These are phyloP conservation scores for Atlantisia rogersi DNA, from an alignment of 2,113 vertebrate species.

Conservation along the genomic window DNA sequence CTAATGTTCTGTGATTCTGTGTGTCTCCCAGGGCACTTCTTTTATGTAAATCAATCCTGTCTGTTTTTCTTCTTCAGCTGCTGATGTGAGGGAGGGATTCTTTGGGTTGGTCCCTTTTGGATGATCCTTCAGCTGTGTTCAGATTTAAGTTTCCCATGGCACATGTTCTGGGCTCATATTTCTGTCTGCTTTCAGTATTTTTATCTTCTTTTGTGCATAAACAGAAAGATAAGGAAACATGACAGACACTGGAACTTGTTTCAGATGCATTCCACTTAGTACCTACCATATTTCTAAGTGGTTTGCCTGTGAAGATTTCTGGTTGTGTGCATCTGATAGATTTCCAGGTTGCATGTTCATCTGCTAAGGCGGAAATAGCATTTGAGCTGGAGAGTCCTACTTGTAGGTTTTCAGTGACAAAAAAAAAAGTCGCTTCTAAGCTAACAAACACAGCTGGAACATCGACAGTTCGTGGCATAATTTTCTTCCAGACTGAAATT, in stretches of 20 bases:
- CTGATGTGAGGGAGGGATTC: not conserved
- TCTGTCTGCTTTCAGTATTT: not conserved
- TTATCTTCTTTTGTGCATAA: not conserved
- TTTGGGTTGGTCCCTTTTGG: not conserved
- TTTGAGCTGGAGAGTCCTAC: not conserved
- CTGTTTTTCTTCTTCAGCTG: not conserved
- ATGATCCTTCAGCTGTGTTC: not conserved
- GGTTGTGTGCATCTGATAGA: not conserved
- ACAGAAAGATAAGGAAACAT: not conserved
- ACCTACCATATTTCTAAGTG: not conserved
- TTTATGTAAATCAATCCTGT: not conserved
- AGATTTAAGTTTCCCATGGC: not conserved
- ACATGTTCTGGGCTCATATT: not conserved
- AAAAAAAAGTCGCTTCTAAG: not conserved
- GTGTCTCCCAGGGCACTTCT: not conserved
- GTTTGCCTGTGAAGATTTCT: not conserved
- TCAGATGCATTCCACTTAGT: not conserved
- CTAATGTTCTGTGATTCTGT: not conserved
- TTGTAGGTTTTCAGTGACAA: not conserved
- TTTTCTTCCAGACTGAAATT: conserved; percentile 9
- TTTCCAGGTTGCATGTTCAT: not conserved
- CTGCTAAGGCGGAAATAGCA: not conserved
- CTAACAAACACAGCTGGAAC: not conserved
- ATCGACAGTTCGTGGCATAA: not conserved
- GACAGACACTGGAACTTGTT: not conserved